Percentiles rank a stretch among this genome's conserved stretches.
These are phyloP conservation scores for Lacanobia wlatinum DNA, from an alignment of 2,888 invertebrate species.

Conservation along the genomic window DNA sequence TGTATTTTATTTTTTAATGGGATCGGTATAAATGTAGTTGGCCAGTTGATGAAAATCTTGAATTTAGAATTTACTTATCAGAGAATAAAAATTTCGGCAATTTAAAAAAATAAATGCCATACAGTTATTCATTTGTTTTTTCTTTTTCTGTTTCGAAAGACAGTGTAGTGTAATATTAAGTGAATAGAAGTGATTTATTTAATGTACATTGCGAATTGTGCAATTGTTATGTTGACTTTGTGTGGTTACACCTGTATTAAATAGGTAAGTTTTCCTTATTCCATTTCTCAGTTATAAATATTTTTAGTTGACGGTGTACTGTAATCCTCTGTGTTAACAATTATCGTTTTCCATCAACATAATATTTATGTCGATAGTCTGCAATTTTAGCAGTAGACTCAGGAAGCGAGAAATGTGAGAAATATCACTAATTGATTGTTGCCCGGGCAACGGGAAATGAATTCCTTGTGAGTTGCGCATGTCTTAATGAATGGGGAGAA, in stretches of 20 bases:
- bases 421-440: slow-evolving; percentile 61
- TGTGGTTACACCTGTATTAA: background rate
- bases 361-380: background rate
- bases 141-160: background rate
- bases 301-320: background rate
- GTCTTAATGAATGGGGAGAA: slow-evolving; percentile 29
- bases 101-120: too few relatives aligned
- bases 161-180: background rate
- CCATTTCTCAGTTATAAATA: background rate
- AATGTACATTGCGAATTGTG: background rate
- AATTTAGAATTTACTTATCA: background rate
- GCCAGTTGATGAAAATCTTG: background rate
- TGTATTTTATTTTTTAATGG: background rate
- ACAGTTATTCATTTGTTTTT: background rate
- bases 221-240: slow-evolving; percentile 11
- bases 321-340: slow-evolving; percentile 9
- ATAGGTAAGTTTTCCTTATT: slow-evolving; percentile 19
- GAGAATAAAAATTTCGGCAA: too few relatives aligned
- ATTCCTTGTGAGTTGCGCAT: slow-evolving; percentile 37
- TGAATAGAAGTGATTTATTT: background rate
- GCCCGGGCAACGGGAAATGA: slow-evolving; percentile 44
- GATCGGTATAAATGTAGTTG: too few relatives aligned
- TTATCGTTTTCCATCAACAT: slow-evolving; percentile 11
- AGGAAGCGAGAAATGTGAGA: slow-evolving; percentile 48
- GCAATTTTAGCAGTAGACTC: slow-evolving; percentile 21